A percentile compares a stretch with the other conserved stretches of the same genome.
Conservation (phyloP, 2,888 invertebrate species). For the Mesochorus sp. region DNA sequence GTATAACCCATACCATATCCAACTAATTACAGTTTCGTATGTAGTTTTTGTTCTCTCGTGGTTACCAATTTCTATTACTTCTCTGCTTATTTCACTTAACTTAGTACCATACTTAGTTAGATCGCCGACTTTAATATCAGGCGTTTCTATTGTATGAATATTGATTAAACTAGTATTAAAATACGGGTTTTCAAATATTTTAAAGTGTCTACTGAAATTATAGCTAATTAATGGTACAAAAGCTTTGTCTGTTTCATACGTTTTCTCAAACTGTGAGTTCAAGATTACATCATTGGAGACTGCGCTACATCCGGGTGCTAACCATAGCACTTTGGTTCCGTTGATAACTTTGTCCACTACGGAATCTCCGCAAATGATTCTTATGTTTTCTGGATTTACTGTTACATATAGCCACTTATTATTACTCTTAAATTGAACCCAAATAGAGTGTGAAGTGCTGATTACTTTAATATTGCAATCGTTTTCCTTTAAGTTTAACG, state of each 20-base stretch:
- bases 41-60: conserved; percentile 28
- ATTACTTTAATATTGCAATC: conserved; percentile 28
- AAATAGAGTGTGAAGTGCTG: conserved; percentile 5
- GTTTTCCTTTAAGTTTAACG: conserved; percentile 7
- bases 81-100: conserved; percentile 33
- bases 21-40: conserved; percentile 19
- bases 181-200: neutral
- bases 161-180: conserved; percentile 36
- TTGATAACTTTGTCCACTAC: neutral
- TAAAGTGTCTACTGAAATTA: conserved; percentile 28
- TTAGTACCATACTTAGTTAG: conserved; percentile 32
- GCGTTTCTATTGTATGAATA: conserved; percentile 36
- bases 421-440: conserved; percentile 39
- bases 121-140: conserved; percentile 31
- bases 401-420: conserved; percentile 14
- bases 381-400: conserved; percentile 16
- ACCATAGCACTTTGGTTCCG: neutral
- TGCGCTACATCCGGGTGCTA: neutral
- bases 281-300: neutral
- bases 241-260: neutral
- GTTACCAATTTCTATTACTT: conserved; percentile 35
- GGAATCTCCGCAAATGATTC: neutral
- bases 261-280: neutral
- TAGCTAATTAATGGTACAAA: conserved; percentile 1
- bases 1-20: conserved; percentile 21